Evolutionary conservation across 1,140 invertebrate species (phyloP).

Genomic region (Dendroctonus valens): DNA sequence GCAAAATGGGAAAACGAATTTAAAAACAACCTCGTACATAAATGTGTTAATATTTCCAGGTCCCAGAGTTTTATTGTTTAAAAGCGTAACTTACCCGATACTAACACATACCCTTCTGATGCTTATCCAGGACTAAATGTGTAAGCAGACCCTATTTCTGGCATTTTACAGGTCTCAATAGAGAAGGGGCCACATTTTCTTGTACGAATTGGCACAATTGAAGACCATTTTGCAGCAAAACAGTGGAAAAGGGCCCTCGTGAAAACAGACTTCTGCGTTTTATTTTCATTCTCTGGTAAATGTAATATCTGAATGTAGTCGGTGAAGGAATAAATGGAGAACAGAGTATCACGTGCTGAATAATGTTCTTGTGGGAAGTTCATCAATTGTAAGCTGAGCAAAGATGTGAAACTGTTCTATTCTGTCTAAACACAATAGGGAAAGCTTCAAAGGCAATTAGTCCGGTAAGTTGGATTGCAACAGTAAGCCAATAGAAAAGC

Average conservation of each 20-base stretch:
- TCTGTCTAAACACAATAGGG: not conserved
- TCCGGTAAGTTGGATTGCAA: not conserved
- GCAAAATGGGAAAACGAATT: too few species aligned
- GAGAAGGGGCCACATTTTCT: constrained; percentile 4
- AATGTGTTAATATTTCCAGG: too few species aligned
- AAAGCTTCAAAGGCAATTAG: not conserved
- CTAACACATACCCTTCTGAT: not conserved
- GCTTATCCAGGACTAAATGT: constrained; percentile 6
- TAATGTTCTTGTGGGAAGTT: not conserved
- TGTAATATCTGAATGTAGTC: constrained; percentile 3
- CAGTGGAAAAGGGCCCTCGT: not conserved
- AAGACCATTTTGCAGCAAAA: not conserved
- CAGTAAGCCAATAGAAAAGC: constrained; percentile 4
- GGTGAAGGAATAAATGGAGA: not conserved
- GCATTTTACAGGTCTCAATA: constrained; percentile 1
- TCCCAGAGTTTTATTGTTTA: too few species aligned
- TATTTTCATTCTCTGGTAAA: constrained; percentile 6
- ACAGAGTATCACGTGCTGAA: not conserved
- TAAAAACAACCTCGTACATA: too few species aligned
- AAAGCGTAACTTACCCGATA: not conserved
- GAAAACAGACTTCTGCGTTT: constrained; percentile 2
- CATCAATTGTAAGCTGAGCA: not conserved
- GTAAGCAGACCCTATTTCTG: not conserved
- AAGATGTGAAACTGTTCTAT: not conserved
- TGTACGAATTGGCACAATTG: constrained; percentile 5